A percentile compares a stretch with the other conserved stretches of the same genome.
These are phyloP conservation scores for Tenrec ecaudatus DNA, from an alignment of 2,113 vertebrate species.

Conservation along the genomic window DNA sequence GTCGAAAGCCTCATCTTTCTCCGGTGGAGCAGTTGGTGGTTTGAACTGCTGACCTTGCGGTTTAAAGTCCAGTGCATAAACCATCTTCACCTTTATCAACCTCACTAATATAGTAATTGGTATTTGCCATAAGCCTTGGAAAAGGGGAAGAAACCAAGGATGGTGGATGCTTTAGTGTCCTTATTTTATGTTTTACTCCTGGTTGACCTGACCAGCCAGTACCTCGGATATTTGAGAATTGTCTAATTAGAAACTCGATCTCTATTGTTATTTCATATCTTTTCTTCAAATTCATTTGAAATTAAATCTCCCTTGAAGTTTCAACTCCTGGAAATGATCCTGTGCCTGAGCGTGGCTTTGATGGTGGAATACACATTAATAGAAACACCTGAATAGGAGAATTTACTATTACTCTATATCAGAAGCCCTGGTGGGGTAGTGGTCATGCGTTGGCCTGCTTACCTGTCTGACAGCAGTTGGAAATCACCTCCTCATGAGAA, in stretches of 20 bases:
- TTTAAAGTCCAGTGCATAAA: no score
- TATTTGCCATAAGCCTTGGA: background rate
- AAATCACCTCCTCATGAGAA: no score
- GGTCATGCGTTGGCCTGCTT: no score
- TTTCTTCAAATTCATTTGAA: conserved; percentile 20
- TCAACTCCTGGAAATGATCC: background rate
- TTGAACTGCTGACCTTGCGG: no score
- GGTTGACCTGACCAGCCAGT: background rate
- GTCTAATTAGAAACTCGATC: background rate
- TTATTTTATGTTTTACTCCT: background rate
- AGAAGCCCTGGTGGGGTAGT: no score
- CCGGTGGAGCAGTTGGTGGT: no score
- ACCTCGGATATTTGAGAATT: conserved; percentile 10
- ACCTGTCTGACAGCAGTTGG: no score
- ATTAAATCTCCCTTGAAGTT: background rate
- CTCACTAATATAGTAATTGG: background rate
- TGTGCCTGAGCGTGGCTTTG: background rate
- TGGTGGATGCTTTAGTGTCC: background rate
- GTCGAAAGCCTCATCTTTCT: no score
- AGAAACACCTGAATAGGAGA: background rate
- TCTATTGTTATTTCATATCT: background rate
- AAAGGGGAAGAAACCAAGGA: conserved; percentile 15
- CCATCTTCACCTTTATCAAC: background rate
- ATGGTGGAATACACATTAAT: background rate
- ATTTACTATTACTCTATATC: background rate